A percentile compares a stretch with the other conserved stretches of the same genome.
Conservation (phyloP, 1,140 invertebrate species). For the Lepidurus arcticus region DNA sequence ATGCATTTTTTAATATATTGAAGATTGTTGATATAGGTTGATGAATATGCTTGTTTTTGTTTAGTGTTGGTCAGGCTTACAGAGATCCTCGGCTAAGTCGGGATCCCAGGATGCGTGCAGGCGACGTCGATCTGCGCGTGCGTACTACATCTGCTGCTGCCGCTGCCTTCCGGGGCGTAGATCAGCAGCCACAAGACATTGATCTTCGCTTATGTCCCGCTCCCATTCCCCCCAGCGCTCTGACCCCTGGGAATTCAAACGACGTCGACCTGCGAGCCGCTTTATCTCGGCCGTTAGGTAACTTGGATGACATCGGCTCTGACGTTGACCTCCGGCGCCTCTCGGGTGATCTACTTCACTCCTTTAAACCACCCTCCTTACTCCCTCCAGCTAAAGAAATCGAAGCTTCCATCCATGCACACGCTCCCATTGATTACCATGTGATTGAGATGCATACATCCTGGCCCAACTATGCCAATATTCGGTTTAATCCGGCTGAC, state of each 20-base stretch:
- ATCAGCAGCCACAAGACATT: conserved; percentile 19
- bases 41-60: neutral
- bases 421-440: conserved; percentile 64
- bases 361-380: conserved; percentile 58
- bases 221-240: neutral
- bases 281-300: conserved; percentile 27
- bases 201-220: conserved; percentile 29
- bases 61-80: conserved; percentile 30
- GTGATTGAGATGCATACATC: conserved; percentile 61
- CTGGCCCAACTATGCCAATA: conserved; percentile 63
- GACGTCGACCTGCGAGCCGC: conserved; percentile 37
- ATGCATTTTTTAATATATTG: conserved; percentile 25
- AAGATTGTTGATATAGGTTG: conserved; percentile 25
- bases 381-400: conserved; percentile 78
- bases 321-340: conserved; percentile 59
- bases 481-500: conserved; percentile 62
- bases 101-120: conserved; percentile 43
- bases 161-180: neutral
- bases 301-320: conserved; percentile 29
- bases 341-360: conserved; percentile 58
- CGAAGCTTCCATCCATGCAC: conserved; percentile 68
- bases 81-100: conserved; percentile 34
- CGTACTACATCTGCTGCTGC: conserved; percentile 15
- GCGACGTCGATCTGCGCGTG: conserved; percentile 36
- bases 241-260: neutral